Evolutionary conservation across 2,113 vertebrate genomes (phyloP), one percentile per base, ranked within the genome.

Genomic region (Pomatostomus ruficeps): DNA sequence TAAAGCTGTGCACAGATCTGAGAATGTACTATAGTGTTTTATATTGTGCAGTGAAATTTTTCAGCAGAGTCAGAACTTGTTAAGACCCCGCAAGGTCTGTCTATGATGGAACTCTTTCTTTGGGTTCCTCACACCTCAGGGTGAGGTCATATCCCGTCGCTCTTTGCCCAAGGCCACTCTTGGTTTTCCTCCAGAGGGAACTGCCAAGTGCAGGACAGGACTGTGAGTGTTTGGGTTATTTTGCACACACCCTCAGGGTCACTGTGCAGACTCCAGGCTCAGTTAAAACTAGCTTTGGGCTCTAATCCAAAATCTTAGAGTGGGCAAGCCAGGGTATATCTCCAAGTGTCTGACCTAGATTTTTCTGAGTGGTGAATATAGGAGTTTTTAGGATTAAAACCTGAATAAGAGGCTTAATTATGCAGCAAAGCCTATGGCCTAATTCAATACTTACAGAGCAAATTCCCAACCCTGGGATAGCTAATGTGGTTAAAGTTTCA

Each of bases 41-140:
- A 14, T 13, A 8, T 14, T n/a, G 22, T 65, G 3, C n/a, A 40
- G 40, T 36, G 67, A n/a, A 81, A 24, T 49, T 49, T 54, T 7
- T 57, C 7, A 58, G 25, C 54, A 10, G 40, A 38, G 18, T 45
- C 57, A 46, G 28, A 54, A 23, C 2, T 0, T 20, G 31, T 14
- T 58, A 24, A 46, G 68, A 63, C 42, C 42, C 36, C 0, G 0
- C 33, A n/a, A 67, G 24, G 55, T 43, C n/a, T 54, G 0, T 21
- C 82, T 55, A n/a, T 25, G 13, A 45, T 68, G 28, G 49, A 52
- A 8, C 40, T 45, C 11, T 14, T 54, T 51, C 59, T 85, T 36
- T 2, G 26, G 20, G 26, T 36, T 74, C 25, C 52, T 85, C 29
- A 22, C 31, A 36, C 17, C 31, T 72, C 68, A 29, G 21, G 38